These are phyloP conservation scores for Formica aserva DNA, from an alignment of 2,888 invertebrate species.

Conservation along the genomic window DNA sequence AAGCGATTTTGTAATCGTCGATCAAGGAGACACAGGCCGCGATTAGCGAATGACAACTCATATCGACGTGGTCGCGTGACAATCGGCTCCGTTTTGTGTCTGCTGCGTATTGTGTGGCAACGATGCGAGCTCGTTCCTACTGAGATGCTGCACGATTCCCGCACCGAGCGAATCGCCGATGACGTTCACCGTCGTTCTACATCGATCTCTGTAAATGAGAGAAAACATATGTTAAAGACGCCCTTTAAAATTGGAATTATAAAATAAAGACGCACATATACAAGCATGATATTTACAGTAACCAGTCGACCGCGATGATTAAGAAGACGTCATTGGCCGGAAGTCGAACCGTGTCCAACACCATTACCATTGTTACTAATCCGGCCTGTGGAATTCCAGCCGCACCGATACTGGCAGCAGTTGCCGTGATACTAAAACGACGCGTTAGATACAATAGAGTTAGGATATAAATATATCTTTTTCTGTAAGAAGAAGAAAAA, in stretches of 20 bases:
- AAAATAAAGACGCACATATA: not conserved
- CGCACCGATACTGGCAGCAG: slow-evolving; percentile 93
- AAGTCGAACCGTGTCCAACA: slow-evolving; percentile 90
- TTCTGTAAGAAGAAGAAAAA: slow-evolving; percentile 1
- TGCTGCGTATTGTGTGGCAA: slow-evolving; percentile 78
- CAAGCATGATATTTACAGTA: slow-evolving; percentile 87
- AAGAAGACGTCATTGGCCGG: slow-evolving; percentile 90
- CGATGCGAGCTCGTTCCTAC: slow-evolving; percentile 86
- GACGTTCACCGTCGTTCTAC: slow-evolving; percentile 89
- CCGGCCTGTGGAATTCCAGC: slow-evolving; percentile 93
- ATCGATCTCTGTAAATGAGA: slow-evolving; percentile 85
- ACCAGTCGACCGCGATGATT: slow-evolving; percentile 90
- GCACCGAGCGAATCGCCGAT: slow-evolving; percentile 90
- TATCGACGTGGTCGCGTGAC: slow-evolving; percentile 84
- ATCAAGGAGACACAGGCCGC: slow-evolving; percentile 16
- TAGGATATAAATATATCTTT: not conserved
- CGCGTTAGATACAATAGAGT: not conserved
- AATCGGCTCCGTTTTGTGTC: slow-evolving; percentile 79
- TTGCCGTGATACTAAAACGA: slow-evolving; percentile 90
- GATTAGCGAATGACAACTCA: slow-evolving; percentile 70
- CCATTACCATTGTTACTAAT: slow-evolving; percentile 93
- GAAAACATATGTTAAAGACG: not conserved
- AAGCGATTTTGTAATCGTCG: slow-evolving; percentile 6
- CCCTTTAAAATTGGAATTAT: not conserved
- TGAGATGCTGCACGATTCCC: slow-evolving; percentile 89